A percentile compares a stretch with the other conserved stretches of the same genome.
Conservation (phyloP, 1,140 invertebrate genomes). For the Hycleus cichorii region DNA sequence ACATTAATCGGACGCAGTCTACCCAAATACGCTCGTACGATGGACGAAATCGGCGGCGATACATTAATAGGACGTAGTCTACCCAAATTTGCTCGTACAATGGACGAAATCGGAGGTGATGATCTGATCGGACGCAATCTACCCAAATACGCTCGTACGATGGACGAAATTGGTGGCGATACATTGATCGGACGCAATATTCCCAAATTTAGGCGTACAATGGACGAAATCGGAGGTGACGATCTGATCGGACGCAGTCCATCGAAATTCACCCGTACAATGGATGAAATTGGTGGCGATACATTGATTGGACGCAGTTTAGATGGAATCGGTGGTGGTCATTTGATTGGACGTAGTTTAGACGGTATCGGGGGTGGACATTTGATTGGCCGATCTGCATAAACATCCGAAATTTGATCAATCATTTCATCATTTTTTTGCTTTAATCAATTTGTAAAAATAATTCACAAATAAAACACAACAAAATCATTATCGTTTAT, state of each 20-base stretch:
- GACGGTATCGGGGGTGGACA: constrained; percentile 14
- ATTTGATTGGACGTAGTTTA: constrained; percentile 13
- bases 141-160: neutral
- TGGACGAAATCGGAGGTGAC: constrained; percentile 9
- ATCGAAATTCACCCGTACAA: neutral
- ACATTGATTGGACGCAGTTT: constrained; percentile 8
- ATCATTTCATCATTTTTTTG: neutral
- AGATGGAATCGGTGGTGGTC: constrained; percentile 17
- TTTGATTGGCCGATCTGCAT: neutral
- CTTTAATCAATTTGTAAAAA: neutral
- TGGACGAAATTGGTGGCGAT: constrained; percentile 20
- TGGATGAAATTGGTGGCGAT: constrained; percentile 19
- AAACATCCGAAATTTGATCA: neutral
- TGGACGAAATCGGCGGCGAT: constrained; percentile 19
- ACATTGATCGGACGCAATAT: constrained; percentile 11
- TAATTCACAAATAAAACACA: neutral
- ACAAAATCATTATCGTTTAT: neutral
- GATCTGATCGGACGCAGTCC: constrained; percentile 11
- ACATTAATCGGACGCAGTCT: neutral
- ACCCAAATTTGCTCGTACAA: too few species aligned
- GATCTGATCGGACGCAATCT: neutral
- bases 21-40: neutral
- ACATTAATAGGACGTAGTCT: constrained; percentile 5
- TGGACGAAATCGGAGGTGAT: constrained; percentile 17
- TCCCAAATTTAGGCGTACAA: constrained; percentile 11